Evolutionary conservation across 2,888 invertebrate genomes (phyloP), one percentile per base, ranked within the genome.

Genomic region (Mesochorus sp.): DNA sequence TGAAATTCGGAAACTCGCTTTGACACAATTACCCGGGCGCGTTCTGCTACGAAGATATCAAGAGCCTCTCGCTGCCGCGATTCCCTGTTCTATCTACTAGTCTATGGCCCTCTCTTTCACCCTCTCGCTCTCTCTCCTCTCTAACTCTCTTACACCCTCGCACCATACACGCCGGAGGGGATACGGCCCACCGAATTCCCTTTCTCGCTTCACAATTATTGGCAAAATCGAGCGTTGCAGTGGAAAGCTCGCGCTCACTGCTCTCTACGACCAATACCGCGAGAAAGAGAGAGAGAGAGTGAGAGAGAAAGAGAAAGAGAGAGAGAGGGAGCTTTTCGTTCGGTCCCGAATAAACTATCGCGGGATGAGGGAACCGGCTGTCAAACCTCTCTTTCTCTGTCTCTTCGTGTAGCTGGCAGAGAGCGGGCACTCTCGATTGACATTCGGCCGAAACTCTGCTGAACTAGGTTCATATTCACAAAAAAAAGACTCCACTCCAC

Each of bases 1-100:
- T 91, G 90, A 90, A 91, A 90, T 91, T 90, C 89, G 85, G 87
- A 86, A 87, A 90, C 86, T 88, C 86, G 85, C 90, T 91, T 91
- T 90, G 90, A 90, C 89, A 88, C 90, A 91, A 91, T 90, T 90
- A 90, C 86, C 82, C 82, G 85, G 79, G 76, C 80, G 74, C 85
- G 82, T 86, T 84, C 85, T 84, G 80, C 81, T 80, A 79, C 81
- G 75, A 83, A 83, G 82, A 84, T 79, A 76, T 78, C 66, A 85
- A 86, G 88, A 84, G 77, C 79, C 61, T 83, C 80, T 79, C 6
- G 49, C 61, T 71, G 26, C 31, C 39, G 39, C 59, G 21, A 53
- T 44, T 61, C 61, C 80, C 80, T 79, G 76, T 76, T 71, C 53
- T 61, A 47, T 77, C 62, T 72, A 80, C 79, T 76, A 71, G 73